These are phyloP conservation scores for Oreochromis niloticus DNA, from an alignment of 2,113 vertebrate species.

Conservation along the genomic window DNA sequence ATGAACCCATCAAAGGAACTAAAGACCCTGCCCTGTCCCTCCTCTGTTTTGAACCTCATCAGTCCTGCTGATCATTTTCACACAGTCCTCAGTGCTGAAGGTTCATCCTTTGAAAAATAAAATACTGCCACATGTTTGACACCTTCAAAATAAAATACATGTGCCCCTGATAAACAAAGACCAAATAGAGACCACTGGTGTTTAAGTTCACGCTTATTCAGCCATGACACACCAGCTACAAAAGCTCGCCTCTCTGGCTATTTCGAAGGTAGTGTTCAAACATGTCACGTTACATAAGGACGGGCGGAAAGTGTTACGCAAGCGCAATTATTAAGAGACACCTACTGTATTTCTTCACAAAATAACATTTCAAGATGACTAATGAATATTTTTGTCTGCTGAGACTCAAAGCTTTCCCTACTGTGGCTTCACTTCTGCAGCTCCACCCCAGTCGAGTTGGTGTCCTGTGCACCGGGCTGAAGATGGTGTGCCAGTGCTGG, in stretches of 20 bases:
- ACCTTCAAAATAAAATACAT: not conserved
- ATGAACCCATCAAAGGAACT: not conserved
- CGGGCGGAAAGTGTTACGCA: not conserved
- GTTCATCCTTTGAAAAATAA: not conserved
- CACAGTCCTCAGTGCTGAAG: not conserved
- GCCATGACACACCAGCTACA: not conserved
- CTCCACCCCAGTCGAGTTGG: not conserved
- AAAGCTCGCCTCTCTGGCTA: not conserved
- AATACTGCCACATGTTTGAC: not conserved
- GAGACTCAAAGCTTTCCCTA: not conserved
- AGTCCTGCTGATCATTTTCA: not conserved
- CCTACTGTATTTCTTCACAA: not conserved
- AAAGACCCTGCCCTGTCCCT: not conserved
- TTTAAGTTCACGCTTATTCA: not conserved
- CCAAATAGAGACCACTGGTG: not conserved
- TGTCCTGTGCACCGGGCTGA: slow-evolving; percentile 14
- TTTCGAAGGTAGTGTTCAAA: not conserved
- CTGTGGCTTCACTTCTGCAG: not conserved
- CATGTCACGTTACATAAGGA: not conserved
- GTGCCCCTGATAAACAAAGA: not conserved
- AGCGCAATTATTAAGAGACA: slow-evolving; percentile 11
- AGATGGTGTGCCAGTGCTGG: slow-evolving; percentile 71
- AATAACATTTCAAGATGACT: not conserved
- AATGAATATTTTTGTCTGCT: not conserved
- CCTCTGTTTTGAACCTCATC: not conserved